Conservation (phyloP, 53 echinoderm and acorn worm species). For the Stichopus horrens region DNA sequence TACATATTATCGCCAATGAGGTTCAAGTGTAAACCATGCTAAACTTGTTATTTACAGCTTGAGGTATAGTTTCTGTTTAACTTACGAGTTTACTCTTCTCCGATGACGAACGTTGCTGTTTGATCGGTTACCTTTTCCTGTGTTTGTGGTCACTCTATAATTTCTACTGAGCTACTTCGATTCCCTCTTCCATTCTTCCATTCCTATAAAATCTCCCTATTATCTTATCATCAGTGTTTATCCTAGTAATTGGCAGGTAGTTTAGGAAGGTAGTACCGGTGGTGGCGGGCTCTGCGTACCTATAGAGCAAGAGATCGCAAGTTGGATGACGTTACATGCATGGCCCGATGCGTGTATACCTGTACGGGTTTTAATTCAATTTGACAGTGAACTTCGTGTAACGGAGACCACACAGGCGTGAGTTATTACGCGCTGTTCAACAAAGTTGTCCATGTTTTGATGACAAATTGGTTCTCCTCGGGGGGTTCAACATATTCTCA, state of each 20-base stretch:
- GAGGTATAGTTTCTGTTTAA: no score
- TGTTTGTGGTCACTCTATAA: no score
- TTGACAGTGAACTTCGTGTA: constrained; percentile 35
- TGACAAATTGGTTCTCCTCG: constrained; percentile 40
- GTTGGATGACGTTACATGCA: neutral
- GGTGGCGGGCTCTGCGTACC: neutral
- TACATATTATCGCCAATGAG: no score
- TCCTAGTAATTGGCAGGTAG: neutral
- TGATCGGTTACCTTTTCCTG: no score
- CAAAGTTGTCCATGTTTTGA: constrained; percentile 44
- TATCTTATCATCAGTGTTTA: no score
- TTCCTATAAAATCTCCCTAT: no score
- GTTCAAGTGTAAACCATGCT: no score
- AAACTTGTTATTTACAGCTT: no score
- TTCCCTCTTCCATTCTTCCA: no score
- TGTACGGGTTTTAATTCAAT: constrained; percentile 8
- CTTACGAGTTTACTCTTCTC: no score
- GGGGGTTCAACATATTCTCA: constrained; percentile 23
- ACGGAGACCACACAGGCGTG: constrained; percentile 40
- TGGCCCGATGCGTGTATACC: neutral
- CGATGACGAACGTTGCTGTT: no score
- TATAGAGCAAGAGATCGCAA: neutral
- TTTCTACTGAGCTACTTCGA: no score
- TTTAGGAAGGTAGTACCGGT: neutral
- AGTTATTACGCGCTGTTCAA: constrained; percentile 45